Evolutionary conservation across 1,140 invertebrate genomes (phyloP).

Genomic region (Pararge aegeria): DNA sequence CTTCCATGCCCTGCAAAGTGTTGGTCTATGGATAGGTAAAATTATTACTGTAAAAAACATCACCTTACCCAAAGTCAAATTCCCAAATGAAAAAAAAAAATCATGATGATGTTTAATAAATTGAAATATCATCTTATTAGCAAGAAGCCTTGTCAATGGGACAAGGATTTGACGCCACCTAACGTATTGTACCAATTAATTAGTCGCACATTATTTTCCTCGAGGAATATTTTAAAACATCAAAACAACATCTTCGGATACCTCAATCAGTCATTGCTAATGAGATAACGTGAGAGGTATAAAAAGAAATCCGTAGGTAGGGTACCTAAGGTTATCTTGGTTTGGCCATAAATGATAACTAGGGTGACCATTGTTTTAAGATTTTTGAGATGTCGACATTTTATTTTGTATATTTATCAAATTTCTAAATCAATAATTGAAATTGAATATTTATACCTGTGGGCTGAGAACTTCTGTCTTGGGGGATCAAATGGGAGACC

Average conservation of each 20-base stretch:
- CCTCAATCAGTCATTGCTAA: conserved; percentile 2
- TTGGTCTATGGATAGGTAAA: no score
- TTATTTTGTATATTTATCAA: background rate
- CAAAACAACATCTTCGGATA: background rate
- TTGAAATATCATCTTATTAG: background rate
- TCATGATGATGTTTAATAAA: background rate
- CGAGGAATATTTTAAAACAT: background rate
- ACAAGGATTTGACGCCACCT: background rate
- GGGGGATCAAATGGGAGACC: no score
- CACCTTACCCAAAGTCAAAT: no score
- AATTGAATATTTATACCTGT: no score
- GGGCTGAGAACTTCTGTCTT: no score
- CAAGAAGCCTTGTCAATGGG: background rate
- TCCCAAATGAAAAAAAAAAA: no score
- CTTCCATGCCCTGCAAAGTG: no score
- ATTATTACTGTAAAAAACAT: no score
- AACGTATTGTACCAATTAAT: conserved; percentile 7
- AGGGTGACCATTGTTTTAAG: background rate
- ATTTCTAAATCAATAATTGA: background rate
- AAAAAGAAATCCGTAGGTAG: background rate
- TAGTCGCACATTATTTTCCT: background rate
- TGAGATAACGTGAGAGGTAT: conserved; percentile 1
- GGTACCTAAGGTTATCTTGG: background rate
- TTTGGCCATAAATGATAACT: background rate
- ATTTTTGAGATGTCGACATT: background rate